These are phyloP conservation scores for Anadara kagoshimensis DNA, from an alignment of 1,140 invertebrate species.

Conservation along the genomic window DNA sequence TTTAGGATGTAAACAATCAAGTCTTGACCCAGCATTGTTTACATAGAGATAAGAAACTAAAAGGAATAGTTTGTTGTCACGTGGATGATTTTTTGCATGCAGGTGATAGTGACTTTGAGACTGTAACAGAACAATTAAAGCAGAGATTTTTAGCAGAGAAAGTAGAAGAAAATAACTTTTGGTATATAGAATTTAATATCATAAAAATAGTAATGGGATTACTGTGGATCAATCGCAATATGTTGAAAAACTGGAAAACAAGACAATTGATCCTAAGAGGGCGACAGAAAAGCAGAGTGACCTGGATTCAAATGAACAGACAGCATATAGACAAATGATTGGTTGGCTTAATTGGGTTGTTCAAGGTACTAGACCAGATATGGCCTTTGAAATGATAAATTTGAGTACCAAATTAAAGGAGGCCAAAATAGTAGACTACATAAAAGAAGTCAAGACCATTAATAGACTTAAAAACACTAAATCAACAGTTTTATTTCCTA, in stretches of 20 bases:
- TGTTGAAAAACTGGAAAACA: too few relatives aligned
- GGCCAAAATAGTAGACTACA: not conserved
- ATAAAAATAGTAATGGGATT: not conserved
- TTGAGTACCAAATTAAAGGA: not conserved
- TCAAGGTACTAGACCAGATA: not conserved
- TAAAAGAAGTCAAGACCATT: not conserved
- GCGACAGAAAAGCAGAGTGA: not conserved
- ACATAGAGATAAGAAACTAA: not conserved
- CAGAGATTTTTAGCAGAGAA: not conserved
- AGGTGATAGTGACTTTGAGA: not conserved
- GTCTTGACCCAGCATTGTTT: not conserved
- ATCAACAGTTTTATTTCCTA: not conserved
- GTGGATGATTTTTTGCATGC: not conserved
- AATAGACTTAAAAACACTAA: not conserved
- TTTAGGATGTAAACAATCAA: not conserved
- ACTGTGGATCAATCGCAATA: too few relatives aligned
- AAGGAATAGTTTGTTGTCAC: not conserved
- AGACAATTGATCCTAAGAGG: too few relatives aligned
- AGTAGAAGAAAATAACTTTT: not conserved
- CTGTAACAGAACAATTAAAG: not conserved
- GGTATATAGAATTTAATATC: not conserved
- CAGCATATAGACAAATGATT: not conserved
- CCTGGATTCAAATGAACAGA: not conserved
- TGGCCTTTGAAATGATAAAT: not conserved
- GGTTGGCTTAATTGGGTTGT: not conserved